Evolutionary conservation across 2,113 vertebrate species (phyloP).

Genomic region (Corythornis vintsioides): DNA sequence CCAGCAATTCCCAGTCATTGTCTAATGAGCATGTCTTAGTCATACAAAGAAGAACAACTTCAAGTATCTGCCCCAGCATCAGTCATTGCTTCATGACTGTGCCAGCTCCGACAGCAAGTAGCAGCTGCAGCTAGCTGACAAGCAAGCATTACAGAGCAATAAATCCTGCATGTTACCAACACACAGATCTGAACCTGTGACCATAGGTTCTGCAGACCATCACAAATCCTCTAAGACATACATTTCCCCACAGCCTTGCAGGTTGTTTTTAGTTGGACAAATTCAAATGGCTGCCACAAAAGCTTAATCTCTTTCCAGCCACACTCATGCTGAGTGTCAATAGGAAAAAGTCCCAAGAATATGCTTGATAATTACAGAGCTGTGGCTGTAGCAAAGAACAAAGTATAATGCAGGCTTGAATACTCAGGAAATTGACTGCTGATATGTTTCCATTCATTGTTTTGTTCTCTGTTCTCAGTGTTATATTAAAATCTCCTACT

Average conservation of each 20-base stretch:
- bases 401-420: slow-evolving; percentile 62
- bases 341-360: slow-evolving; percentile 65
- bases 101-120: not conserved
- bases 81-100: not conserved
- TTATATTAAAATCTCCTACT: slow-evolving; percentile 65
- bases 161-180: not conserved
- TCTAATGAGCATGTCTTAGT: not conserved
- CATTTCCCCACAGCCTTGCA: not conserved
- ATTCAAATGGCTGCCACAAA: slow-evolving; percentile 55
- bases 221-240: not conserved
- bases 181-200: not conserved
- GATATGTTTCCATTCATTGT: slow-evolving; percentile 73
- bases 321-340: slow-evolving; percentile 46
- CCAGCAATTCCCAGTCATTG: not conserved
- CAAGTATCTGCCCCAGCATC: not conserved
- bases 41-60: not conserved
- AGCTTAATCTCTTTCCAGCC: slow-evolving; percentile 57
- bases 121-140: not conserved
- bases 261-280: slow-evolving; percentile 40
- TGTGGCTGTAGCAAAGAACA: slow-evolving; percentile 51
- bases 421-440: slow-evolving; percentile 67
- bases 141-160: rapidly evolving
- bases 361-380: slow-evolving; percentile 57
- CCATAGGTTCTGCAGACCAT: slow-evolving; percentile 3
- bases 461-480: slow-evolving; percentile 66